These are phyloP conservation scores for Falcunculus frontatus DNA, from an alignment of 2,113 vertebrate species.

Conservation along the genomic window DNA sequence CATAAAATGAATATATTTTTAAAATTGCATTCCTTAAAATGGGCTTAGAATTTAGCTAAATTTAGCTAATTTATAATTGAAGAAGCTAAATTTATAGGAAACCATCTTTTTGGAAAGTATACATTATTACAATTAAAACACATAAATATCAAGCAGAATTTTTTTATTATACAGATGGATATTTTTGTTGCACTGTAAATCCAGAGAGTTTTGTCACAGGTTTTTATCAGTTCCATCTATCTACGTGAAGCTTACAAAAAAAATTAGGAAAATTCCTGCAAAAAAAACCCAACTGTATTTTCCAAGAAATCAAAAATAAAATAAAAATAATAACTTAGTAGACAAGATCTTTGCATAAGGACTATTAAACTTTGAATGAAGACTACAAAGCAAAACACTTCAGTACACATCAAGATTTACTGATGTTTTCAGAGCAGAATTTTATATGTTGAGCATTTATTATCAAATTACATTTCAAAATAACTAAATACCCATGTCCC, in stretches of 20 bases:
- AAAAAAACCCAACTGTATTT: neutral
- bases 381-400: neutral
- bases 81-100: neutral
- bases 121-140: neutral
- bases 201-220: neutral
- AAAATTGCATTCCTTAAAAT: neutral
- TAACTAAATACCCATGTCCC: neutral
- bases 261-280: neutral
- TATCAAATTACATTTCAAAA: neutral
- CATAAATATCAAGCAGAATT: neutral
- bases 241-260: neutral
- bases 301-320: neutral
- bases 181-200: fast-evolving
- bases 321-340: neutral
- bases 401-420: neutral
- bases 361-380: neutral
- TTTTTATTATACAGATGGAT: neutral
- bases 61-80: neutral
- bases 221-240: neutral
- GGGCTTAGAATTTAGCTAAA: neutral
- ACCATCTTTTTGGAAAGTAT: neutral
- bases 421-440: neutral
- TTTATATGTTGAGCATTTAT: neutral
- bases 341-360: neutral
- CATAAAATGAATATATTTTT: neutral